These are phyloP conservation scores for Hypsibius dujardini DNA, from an alignment of 1,140 invertebrate genomes.

Conservation along the genomic window DNA sequence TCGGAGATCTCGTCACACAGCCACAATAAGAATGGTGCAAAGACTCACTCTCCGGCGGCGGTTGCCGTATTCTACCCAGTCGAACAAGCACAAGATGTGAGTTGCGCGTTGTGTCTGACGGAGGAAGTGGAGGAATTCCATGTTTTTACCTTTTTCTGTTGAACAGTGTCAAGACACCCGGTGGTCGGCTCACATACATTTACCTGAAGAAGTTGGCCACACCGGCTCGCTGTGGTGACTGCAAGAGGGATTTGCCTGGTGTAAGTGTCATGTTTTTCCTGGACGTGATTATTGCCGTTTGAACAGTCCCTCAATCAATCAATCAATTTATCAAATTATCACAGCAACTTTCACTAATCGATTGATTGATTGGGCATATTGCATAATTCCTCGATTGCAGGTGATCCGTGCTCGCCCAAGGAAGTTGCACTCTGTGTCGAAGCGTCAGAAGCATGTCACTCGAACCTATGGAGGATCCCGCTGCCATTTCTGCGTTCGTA, in stretches of 20 bases:
- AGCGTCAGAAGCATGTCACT: constrained; percentile 82
- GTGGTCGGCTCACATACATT: constrained; percentile 84
- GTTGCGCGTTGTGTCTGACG: constrained; percentile 32
- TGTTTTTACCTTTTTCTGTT: constrained; percentile 18
- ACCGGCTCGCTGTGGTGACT: constrained; percentile 81
- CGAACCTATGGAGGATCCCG: constrained; percentile 86
- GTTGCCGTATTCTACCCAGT: constrained; percentile 90
- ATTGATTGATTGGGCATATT: not conserved
- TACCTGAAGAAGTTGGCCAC: constrained; percentile 90
- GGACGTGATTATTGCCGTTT: too few relatives aligned
- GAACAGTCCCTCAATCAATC: not conserved
- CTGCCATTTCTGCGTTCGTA: constrained; percentile 87
- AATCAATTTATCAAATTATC: too few relatives aligned
- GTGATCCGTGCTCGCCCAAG: constrained; percentile 74
- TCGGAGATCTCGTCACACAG: not conserved
- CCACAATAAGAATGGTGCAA: constrained; percentile 60
- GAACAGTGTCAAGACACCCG: constrained; percentile 73
- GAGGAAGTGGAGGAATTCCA: not conserved
- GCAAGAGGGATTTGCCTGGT: constrained; percentile 80
- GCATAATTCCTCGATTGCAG: constrained; percentile 24
- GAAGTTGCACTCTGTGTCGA: constrained; percentile 72
- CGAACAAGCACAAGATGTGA: constrained; percentile 84
- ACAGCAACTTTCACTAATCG: not conserved
- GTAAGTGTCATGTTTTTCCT: constrained; percentile 30
- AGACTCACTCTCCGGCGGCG: constrained; percentile 81